Conservation (phyloP, 2,113 vertebrate species). For the Lepus timidus region DNA sequence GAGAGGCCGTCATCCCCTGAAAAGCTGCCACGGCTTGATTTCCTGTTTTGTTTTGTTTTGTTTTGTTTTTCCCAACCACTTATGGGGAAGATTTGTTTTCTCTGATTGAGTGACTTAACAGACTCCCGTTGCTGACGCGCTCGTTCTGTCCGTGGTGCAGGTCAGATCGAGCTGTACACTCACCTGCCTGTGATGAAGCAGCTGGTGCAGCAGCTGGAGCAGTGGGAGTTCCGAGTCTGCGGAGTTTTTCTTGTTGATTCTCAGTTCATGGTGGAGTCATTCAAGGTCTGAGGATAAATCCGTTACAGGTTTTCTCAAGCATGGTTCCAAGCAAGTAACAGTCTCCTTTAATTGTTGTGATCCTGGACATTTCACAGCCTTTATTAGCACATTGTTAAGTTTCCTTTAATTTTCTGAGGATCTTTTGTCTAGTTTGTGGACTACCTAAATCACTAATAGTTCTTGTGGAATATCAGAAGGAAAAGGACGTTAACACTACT, state of each 20-base stretch:
- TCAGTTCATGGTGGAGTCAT: constrained; percentile 99
- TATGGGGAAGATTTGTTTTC: not conserved
- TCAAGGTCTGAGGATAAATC: constrained; percentile 91
- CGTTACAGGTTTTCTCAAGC: not conserved
- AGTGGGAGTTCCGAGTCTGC: constrained; percentile 98
- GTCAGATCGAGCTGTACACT: constrained; percentile 99
- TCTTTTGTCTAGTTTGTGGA: constrained; percentile 36
- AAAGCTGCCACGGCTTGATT: not conserved
- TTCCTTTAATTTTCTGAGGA: constrained; percentile 41
- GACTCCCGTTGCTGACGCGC: not conserved
- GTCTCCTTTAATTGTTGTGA: constrained; percentile 2
- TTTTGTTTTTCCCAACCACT: not conserved
- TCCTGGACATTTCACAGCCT: not conserved
- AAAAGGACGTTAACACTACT: not conserved
- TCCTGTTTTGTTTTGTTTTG: not conserved
- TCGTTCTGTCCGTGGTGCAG: constrained; percentile 82
- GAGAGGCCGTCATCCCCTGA: not conserved
- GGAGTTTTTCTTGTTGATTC: constrained; percentile 98
- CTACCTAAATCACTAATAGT: not conserved
- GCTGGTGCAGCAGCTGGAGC: constrained; percentile 97
- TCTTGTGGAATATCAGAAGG: not conserved
- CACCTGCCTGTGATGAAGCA: constrained; percentile 98
- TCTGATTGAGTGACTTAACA: not conserved
- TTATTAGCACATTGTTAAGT: not conserved
- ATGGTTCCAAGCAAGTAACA: not conserved